Evolutionary conservation across 2,888 invertebrate genomes (phyloP), one percentile per base, ranked within the genome.

Genomic region (Xanthia togata): DNA sequence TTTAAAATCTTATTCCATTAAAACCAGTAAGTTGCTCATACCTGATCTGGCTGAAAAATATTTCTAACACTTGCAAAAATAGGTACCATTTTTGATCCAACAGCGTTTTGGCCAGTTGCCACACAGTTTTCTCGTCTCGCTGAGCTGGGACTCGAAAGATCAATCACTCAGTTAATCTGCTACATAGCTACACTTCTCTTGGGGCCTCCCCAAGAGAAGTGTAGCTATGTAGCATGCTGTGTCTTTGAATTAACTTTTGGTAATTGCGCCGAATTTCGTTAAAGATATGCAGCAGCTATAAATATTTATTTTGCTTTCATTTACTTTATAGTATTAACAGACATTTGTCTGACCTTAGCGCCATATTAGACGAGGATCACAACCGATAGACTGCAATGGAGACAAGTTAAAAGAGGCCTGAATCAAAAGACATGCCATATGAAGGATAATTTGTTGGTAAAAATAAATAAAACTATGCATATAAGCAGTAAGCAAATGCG

Each of bases 131-230:
- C 68, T 60, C 55, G 55, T 82, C n/a, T 68, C 74, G 31, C 67
- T 80, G 63, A 44, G 73, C 65, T 65, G 75, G 53, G 12, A 41
- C 64, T 59, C 65, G 23, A 31, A 65, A 80, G 69, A 85, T 85
- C 85, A 85, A 85, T 85, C 85, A 85, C 71, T 77, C 79, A 84
- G 70, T 82, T 84, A 84, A 84, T 82, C 75, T 73, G 71, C 63
- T 67, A 85, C 74, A 75, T 69, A 50, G 78, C 73, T 85, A 82
- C 63, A 85, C 82, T 84, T 79, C 72, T 76, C 82, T 23, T 38
- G 63, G 67, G 78, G 31, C n/a, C n/a, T n/a, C n/a, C n/a, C n/a
- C n/a, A n/a, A n/a, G n/a, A n/a, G n/a, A n/a, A n/a, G n/a, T n/a
- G n/a, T n/a, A n/a, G n/a, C n/a, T n/a, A 5, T 47, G 57, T 74